phyloP scores from a whole-genome alignment of 1,140 invertebrate species.

The Bombus pyrosoma region DNA sequence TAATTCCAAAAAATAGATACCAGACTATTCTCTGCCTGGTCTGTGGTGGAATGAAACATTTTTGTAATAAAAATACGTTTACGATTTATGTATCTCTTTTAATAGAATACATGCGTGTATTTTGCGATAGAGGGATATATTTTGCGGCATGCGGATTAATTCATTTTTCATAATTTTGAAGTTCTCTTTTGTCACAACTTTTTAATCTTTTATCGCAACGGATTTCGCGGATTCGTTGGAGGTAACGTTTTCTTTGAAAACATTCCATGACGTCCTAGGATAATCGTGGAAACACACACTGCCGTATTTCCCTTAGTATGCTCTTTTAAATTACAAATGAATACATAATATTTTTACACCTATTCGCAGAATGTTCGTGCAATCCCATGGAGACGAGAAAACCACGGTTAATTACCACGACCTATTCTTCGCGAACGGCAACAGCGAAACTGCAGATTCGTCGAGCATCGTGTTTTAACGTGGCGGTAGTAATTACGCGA shows the following conservation, averaged over 20 bases:
- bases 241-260: not conserved
- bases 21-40: not conserved
- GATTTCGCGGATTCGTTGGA: not conserved
- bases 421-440: not conserved
- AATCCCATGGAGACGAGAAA: not conserved
- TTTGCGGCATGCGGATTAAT: not conserved
- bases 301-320: not conserved
- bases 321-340: not conserved
- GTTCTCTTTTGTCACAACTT: not conserved
- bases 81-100: not conserved
- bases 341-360: not conserved
- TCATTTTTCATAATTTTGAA: not conserved
- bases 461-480: not conserved
- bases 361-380: not conserved
- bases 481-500: conserved; percentile 1
- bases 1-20: too few relatives aligned
- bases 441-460: not conserved
- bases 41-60: not conserved
- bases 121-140: not conserved
- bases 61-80: not conserved
- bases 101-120: not conserved
- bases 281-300: not conserved
- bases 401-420: not conserved
- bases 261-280: too few relatives aligned
- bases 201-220: not conserved